Conservation (phyloP, 2,113 vertebrate species). For the Sceloporus tristichus region DNA sequence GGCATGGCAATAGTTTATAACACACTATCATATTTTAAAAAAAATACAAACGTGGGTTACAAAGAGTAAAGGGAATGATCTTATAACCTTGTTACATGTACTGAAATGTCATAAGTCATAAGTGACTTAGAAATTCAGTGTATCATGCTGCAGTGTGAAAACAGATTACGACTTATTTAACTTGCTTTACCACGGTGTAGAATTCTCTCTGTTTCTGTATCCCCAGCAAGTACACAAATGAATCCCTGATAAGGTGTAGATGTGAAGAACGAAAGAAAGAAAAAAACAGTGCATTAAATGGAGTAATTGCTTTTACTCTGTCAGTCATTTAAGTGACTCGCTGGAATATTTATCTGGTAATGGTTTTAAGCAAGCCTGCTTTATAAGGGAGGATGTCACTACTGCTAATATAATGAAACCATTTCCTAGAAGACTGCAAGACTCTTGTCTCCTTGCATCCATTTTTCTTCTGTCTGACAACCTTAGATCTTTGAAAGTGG, state of each 20-base stretch:
- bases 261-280: conserved; percentile 47
- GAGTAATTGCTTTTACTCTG: conserved; percentile 53
- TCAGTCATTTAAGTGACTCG: conserved; percentile 55
- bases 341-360: conserved; percentile 21
- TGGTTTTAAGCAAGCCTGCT: conserved; percentile 38
- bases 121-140: neutral
- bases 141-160: neutral
- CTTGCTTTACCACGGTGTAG: neutral
- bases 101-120: neutral
- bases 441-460: neutral
- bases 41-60: neutral
- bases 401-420: conserved; percentile 28
- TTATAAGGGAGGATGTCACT: conserved; percentile 7
- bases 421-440: neutral
- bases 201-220: neutral
- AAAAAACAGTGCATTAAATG: conserved; percentile 53
- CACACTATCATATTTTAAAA: neutral
- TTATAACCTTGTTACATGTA: neutral
- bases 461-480: conserved; percentile 8
- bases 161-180: conserved; percentile 11
- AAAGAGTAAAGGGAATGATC: neutral
- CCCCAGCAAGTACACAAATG: conserved; percentile 36
- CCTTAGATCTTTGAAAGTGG: neutral
- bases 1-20: neutral
- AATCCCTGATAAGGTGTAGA: conserved; percentile 11